Evolutionary conservation across 2,888 invertebrate species (phyloP), one percentile per base, ranked within the genome.

Genomic region (Mylabris sibirica): DNA sequence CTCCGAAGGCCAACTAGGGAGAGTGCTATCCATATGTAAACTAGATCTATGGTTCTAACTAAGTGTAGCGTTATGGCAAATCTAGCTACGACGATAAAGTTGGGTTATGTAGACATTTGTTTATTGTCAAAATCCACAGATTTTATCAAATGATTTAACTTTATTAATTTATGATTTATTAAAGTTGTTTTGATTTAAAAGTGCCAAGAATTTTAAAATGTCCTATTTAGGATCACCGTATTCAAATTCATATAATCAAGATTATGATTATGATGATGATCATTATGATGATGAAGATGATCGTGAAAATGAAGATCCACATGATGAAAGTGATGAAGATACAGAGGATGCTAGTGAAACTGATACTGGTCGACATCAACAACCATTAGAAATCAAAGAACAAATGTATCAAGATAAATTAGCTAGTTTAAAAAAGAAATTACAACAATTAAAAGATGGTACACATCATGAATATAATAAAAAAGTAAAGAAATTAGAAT

Each of bases 311-410:
- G 91, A 91, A 69, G 89, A 91, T 81, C 86, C 81, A 80, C 82
- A 86, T 81, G 86, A 89, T 82, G 86, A 89, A 75, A 88, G 86
- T 68, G 89, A 90, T 84, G 87, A 88, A 87, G 97, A 97, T 83
- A 98, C 98, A 0, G 98, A 97, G 85, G 98, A 98, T 87, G 97
- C 97, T 0, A 97, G 97, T 85, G 98, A 98, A 85, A 95, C 96
- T n/a, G 97, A 97, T 77, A 90, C 92, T 85, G 92, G 93, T 53
- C 91, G 93, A 80, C 90, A 91, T 76, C 93, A 93, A 82, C 93
- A 93, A 77, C 93, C 92, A 38, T 89, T 92, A 34, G 95, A 95
- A 86, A 92, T 95, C 68, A 95, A 95, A 84, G 95, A 96, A 85
- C 95, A 95, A 84, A 91, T 95, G 86, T 96, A 94, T 82, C 95